phyloP scores from a whole-genome alignment of 2,888 invertebrate species.

The Apotomis turbidana region DNA sequence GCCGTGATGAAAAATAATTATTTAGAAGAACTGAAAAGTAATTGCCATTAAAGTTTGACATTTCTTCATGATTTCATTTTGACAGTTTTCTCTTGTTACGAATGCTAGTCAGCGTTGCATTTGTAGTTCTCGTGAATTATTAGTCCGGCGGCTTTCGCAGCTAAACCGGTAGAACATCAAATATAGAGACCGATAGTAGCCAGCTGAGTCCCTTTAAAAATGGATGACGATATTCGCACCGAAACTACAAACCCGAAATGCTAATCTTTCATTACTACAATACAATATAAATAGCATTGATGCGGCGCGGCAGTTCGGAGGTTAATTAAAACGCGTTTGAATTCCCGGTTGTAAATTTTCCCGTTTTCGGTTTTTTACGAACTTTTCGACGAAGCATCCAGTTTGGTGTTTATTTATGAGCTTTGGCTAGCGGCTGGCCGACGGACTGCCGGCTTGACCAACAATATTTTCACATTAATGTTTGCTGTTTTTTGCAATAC shows the following conservation, averaged over 20 bases:
- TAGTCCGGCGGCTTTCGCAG: background rate
- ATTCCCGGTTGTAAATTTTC: conserved; percentile 78
- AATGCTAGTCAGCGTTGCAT: too few relatives aligned
- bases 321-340: conserved; percentile 80
- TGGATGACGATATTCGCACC: background rate
- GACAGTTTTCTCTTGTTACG: too few relatives aligned
- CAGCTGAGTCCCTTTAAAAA: background rate
- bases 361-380: conserved; percentile 70
- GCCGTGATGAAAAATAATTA: too few relatives aligned
- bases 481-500: conserved; percentile 66
- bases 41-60: too few relatives aligned
- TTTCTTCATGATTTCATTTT: too few relatives aligned
- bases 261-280: conserved; percentile 26
- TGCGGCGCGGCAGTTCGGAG: conserved; percentile 57
- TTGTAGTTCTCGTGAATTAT: too few relatives aligned
- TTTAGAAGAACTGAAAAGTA: too few relatives aligned
- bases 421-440: conserved; percentile 71
- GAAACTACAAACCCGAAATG: background rate
- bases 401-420: conserved; percentile 82
- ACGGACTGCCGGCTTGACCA: conserved; percentile 69
- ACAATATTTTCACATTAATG: conserved; percentile 64
- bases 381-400: conserved; percentile 81
- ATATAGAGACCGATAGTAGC: background rate
- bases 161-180: background rate
- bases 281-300: conserved; percentile 46